Evolutionary conservation across 2,797 vertebrate species (phyloP).

Genomic region (Squalus acanthias): DNA sequence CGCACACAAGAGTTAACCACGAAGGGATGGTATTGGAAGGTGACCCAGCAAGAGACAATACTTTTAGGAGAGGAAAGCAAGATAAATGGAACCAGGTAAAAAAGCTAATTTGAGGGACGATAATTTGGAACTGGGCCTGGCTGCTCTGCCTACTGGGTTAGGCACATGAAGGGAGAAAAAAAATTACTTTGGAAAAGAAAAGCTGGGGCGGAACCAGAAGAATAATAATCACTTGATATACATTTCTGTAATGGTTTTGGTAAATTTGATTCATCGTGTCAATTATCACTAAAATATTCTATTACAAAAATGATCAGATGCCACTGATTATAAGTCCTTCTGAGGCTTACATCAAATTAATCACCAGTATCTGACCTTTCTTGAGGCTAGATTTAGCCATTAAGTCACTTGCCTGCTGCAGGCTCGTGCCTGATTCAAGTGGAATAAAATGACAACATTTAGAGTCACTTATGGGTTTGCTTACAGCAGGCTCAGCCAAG

Average conservation of each 20-base stretch:
- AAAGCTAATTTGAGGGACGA: not conserved
- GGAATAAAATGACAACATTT: conserved; percentile 25
- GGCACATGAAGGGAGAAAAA: not conserved
- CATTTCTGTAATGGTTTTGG: not conserved
- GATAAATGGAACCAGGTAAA: not conserved
- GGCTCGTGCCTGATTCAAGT: not conserved
- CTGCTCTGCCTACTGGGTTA: not conserved
- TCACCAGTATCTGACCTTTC: conserved; percentile 18
- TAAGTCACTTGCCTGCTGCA: not conserved
- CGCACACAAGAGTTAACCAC: not conserved
- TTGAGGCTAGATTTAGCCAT: not conserved
- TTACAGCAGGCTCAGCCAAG: not conserved
- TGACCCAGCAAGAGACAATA: not conserved
- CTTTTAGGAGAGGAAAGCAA: not conserved
- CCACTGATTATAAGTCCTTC: conserved; percentile 5
- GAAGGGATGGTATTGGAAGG: not conserved
- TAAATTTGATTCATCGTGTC: not conserved
- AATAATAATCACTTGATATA: not conserved
- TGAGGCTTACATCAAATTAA: not conserved
- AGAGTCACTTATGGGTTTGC: not conserved
- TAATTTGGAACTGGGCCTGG: not conserved
- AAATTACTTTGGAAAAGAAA: not conserved
- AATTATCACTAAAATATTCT: not conserved
- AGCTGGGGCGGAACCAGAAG: not conserved
- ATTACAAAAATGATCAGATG: not conserved